A percentile compares a stretch with the other conserved stretches of the same genome.
These are phyloP conservation scores for Limulus polyphemus DNA, from an alignment of 2,888 invertebrate species.

Conservation along the genomic window DNA sequence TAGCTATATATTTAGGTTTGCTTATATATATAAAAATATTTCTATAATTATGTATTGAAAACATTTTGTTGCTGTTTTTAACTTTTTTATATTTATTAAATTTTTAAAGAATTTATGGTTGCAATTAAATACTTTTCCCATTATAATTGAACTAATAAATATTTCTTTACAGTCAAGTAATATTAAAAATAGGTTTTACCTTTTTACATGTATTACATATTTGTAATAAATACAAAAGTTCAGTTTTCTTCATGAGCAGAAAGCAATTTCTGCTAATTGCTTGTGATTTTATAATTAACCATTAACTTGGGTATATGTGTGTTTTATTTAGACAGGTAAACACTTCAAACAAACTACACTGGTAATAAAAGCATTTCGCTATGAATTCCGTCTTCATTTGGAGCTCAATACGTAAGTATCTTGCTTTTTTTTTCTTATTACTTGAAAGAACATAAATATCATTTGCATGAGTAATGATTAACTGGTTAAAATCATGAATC, in stretches of 20 bases:
- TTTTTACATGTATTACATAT: not conserved
- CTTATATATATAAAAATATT: too few species aligned
- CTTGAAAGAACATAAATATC: too few species aligned
- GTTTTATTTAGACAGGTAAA: constrained; percentile 62
- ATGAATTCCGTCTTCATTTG: constrained; percentile 88
- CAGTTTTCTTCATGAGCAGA: too few species aligned
- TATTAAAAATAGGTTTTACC: not conserved
- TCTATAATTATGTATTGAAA: too few species aligned
- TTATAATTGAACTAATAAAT: not conserved
- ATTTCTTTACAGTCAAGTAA: not conserved
- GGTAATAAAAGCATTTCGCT: constrained; percentile 91
- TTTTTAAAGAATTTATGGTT: not conserved
- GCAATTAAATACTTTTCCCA: not conserved
- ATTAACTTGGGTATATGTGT: not conserved
- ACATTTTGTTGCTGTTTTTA: too few species aligned
- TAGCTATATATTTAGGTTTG: too few species aligned
- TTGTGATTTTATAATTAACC: not conserved
- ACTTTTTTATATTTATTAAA: not conserved
- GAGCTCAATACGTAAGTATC: constrained; percentile 86
- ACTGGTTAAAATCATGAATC: too few species aligned
- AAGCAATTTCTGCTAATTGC: not conserved
- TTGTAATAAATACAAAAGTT: too few species aligned
- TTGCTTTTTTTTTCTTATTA: not conserved
- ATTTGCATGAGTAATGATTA: too few species aligned
- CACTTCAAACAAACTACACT: constrained; percentile 88